A percentile compares a stretch with the other conserved stretches of the same genome.
Evolutionary conservation across 2,113 vertebrate species (phyloP).

Genomic region (Syngnathus typhle): DNA sequence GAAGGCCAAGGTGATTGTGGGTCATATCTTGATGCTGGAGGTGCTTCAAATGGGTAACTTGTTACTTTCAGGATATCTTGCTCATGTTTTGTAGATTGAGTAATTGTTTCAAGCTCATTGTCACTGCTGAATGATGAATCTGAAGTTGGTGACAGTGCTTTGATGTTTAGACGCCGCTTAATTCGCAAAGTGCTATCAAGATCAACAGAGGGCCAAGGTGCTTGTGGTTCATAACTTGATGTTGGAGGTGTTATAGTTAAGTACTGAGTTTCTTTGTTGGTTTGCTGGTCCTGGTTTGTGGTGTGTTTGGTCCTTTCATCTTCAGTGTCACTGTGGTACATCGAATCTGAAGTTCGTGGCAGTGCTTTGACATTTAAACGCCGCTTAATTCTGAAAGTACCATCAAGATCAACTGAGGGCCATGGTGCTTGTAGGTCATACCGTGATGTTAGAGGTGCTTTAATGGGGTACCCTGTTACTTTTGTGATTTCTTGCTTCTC

Average conservation of each 20-base stretch:
- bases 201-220: slow-evolving; percentile 5
- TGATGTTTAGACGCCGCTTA: slow-evolving; percentile 26
- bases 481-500: too few species aligned
- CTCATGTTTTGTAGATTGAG: neutral
- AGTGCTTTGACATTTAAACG: slow-evolving; percentile 9
- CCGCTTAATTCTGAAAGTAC: neutral
- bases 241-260: slow-evolving; percentile 1
- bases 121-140: slow-evolving; percentile 35
- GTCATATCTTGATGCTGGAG: neutral
- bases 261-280: too few species aligned
- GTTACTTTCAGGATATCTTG: neutral
- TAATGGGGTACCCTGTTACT: neutral
- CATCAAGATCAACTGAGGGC: neutral
- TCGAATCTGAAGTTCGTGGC: slow-evolving; percentile 3
- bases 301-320: neutral
- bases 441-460: neutral
- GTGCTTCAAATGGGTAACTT: neutral
- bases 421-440: neutral
- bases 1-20: neutral
- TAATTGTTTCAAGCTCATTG: slow-evolving; percentile 23
- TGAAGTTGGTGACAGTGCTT: slow-evolving; percentile 3
- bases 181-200: neutral
- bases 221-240: neutral
- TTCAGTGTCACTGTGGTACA: slow-evolving; percentile 5
- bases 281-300: neutral